A percentile compares a stretch with the other conserved stretches of the same genome.
These are phyloP conservation scores for Seira musarum DNA, from an alignment of 2,888 invertebrate species.

Conservation along the genomic window DNA sequence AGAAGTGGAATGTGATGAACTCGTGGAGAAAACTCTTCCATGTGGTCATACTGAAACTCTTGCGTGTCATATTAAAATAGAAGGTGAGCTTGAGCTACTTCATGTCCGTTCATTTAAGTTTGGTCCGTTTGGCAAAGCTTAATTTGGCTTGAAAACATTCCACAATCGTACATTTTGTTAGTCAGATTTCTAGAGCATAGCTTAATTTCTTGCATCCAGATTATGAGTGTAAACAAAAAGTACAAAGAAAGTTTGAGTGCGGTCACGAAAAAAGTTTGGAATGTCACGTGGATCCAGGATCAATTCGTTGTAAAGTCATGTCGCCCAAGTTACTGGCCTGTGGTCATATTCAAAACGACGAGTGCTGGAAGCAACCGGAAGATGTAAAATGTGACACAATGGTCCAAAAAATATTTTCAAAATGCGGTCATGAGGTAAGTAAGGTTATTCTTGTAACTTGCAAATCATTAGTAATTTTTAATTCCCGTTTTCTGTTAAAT, in stretches of 20 bases:
- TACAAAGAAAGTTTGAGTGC: constrained; percentile 50
- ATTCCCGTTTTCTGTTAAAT: neutral
- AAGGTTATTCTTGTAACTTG: no score
- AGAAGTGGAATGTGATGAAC: constrained; percentile 74
- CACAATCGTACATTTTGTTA: no score
- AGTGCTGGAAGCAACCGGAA: constrained; percentile 44
- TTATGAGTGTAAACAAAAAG: constrained; percentile 61
- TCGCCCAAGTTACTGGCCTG: constrained; percentile 70
- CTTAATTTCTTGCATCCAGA: constrained; percentile 46
- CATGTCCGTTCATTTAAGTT: no score
- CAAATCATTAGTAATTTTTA: no score
- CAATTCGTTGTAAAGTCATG: constrained; percentile 63
- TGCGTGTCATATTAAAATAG: constrained; percentile 72
- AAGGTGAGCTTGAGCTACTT: no score
- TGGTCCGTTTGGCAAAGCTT: no score
- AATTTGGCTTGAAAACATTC: no score
- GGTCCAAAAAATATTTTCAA: constrained; percentile 42
- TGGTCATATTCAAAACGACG: constrained; percentile 63
- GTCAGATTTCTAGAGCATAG: no score
- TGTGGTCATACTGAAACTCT: constrained; percentile 75
- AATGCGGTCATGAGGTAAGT: constrained; percentile 61
- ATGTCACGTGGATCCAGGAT: constrained; percentile 71
- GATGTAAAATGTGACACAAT: constrained; percentile 43
- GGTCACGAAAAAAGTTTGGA: constrained; percentile 30
- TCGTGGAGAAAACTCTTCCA: constrained; percentile 73